phyloP scores from a whole-genome alignment of 2,888 invertebrate species.

The Andricus quercusramuli region DNA sequence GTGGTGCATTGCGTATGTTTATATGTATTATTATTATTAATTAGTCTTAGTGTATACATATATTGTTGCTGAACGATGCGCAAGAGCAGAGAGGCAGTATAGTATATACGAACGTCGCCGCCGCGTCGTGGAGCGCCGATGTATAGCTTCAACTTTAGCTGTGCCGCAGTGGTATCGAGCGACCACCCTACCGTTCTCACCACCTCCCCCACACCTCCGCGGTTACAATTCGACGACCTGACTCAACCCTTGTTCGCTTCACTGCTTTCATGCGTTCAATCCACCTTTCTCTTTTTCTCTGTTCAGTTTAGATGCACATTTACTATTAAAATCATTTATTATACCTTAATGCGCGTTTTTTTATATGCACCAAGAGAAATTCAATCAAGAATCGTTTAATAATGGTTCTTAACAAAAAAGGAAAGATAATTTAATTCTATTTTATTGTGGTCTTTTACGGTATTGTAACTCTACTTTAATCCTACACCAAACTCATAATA shows the following conservation, averaged over 20 bases:
- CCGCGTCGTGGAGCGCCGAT: slow-evolving; percentile 49
- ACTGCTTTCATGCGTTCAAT: slow-evolving; percentile 9
- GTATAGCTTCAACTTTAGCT: slow-evolving; percentile 74
- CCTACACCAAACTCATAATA: no score
- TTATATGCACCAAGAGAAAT: background rate
- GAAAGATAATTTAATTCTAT: no score
- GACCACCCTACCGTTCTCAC: slow-evolving; percentile 68
- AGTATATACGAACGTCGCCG: slow-evolving; percentile 41
- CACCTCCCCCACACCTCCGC: slow-evolving; percentile 55
- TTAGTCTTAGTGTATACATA: background rate
- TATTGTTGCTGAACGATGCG: slow-evolving; percentile 15
- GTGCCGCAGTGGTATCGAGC: slow-evolving; percentile 79
- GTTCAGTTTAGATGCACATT: background rate
- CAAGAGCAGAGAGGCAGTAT: slow-evolving; percentile 37
- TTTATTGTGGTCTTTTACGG: no score
- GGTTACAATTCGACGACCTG: slow-evolving; percentile 47
- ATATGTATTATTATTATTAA: no score
- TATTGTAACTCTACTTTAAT: no score
- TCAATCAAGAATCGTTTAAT: background rate
- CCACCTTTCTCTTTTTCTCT: background rate
- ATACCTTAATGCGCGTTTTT: background rate
- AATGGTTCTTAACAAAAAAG: background rate
- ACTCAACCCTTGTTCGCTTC: slow-evolving; percentile 52
- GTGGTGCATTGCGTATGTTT: no score
- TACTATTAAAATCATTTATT: background rate